Percentiles rank a stretch among this genome's conserved stretches.
Conservation (phyloP, 1,140 invertebrate genomes). For the Micrasema longulum region DNA sequence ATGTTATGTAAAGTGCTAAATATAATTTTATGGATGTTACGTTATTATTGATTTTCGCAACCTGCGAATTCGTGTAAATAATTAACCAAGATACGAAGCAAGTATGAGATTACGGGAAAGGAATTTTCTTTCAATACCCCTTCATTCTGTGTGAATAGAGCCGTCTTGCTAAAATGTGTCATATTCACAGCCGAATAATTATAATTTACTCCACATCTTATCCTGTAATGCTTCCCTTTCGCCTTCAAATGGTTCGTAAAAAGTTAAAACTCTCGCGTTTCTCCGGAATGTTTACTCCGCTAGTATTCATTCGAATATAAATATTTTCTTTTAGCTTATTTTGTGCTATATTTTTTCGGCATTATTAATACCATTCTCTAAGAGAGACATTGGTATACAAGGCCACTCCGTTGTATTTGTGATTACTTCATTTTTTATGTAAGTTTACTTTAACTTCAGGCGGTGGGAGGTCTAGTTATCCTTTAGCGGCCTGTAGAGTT, state of each 20-base stretch:
- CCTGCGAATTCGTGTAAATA: no score
- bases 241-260: conserved; percentile 48
- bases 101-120: no score
- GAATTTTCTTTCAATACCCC: conserved; percentile 1
- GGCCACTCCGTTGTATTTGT: neutral
- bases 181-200: conserved; percentile 47
- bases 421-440: neutral
- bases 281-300: conserved; percentile 4
- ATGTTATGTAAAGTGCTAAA: no score
- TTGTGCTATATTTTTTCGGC: neutral
- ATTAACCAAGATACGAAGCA: no score
- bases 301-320: no score
- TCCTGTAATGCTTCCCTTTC: conserved; percentile 41
- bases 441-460: no score
- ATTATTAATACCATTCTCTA: neutral
- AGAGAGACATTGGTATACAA: neutral
- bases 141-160: conserved; percentile 16
- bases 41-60: no score
- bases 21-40: no score
- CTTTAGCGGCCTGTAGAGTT: no score
- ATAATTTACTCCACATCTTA: conserved; percentile 47
- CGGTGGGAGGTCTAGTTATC: no score
- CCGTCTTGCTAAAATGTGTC: conserved; percentile 40
- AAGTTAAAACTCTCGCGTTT: conserved; percentile 41
- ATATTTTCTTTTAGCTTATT: neutral